These are phyloP conservation scores for Cataglyphis livida DNA, from an alignment of 2,888 invertebrate genomes.

Conservation along the genomic window DNA sequence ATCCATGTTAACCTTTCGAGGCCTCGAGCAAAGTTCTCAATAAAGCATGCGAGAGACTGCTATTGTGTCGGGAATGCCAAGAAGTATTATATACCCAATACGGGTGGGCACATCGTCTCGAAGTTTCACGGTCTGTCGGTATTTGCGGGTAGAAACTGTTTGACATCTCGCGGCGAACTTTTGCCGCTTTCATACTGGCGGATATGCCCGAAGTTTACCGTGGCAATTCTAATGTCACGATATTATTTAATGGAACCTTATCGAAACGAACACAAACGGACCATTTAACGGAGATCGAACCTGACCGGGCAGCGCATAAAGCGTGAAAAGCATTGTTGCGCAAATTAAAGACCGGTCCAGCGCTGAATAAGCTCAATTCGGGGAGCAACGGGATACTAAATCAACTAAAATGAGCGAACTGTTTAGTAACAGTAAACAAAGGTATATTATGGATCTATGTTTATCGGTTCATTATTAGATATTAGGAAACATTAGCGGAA, in stretches of 20 bases:
- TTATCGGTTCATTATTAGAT: conserved; percentile 53
- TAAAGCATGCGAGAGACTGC: conserved; percentile 47
- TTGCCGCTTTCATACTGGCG: background rate
- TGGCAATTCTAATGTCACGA: conserved; percentile 22
- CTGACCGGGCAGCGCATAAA: conserved; percentile 8
- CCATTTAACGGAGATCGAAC: conserved; percentile 3
- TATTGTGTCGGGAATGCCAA: conserved; percentile 33
- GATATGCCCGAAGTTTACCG: conserved; percentile 1
- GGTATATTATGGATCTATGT: conserved; percentile 34
- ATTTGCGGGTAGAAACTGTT: conserved; percentile 41
- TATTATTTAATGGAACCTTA: conserved; percentile 31
- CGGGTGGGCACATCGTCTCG: conserved; percentile 16
- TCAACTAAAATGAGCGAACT: conserved; percentile 48
- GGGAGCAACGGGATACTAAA: conserved; percentile 37
- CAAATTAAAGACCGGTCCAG: conserved; percentile 48
- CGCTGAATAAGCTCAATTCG: conserved; percentile 51
- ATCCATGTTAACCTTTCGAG: conserved; percentile 64
- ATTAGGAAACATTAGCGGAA: conserved; percentile 53
- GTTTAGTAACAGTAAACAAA: conserved; percentile 57
- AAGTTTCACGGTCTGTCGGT: conserved; percentile 45
- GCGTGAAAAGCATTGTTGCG: conserved; percentile 46
- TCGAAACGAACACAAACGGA: conserved; percentile 7
- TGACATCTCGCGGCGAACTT: conserved; percentile 47
- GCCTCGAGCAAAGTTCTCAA: conserved; percentile 52
- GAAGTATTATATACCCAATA: conserved; percentile 43